A percentile compares a stretch with the other conserved stretches of the same genome.
These are phyloP conservation scores for Dolichoris vasculosae DNA, from an alignment of 1,140 invertebrate species.

Conservation along the genomic window DNA sequence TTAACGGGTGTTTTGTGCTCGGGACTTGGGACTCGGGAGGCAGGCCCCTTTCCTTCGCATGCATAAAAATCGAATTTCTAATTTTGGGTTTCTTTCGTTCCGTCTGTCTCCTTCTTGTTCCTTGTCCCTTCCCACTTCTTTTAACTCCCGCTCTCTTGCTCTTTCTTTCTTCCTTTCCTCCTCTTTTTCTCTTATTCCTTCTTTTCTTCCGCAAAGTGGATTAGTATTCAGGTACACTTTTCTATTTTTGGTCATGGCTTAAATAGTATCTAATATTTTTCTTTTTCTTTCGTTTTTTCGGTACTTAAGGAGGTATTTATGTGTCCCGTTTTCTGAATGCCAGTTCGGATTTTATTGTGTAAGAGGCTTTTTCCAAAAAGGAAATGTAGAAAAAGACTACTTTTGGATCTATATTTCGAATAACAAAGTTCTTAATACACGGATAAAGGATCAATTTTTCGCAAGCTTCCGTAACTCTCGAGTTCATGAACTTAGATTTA, in stretches of 20 bases:
- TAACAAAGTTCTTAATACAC: background rate
- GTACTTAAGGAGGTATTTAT: conserved; percentile 22
- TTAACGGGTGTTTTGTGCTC: conserved; percentile 21
- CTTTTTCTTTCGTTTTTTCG: conserved; percentile 29
- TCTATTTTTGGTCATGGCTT: conserved; percentile 32
- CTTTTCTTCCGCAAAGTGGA: conserved; percentile 39
- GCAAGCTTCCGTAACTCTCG: background rate
- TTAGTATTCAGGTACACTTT: conserved; percentile 50
- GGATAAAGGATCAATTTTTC: conserved; percentile 8
- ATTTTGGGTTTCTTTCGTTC: conserved; percentile 44
- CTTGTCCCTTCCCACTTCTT: background rate
- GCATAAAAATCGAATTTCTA: conserved; percentile 49
- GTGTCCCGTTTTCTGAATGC: conserved; percentile 5
- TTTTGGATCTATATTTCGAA: background rate
- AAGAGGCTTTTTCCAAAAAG: conserved; percentile 2
- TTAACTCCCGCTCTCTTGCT: background rate
- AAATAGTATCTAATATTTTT: conserved; percentile 48
- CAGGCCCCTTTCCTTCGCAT: background rate
- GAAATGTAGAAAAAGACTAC: background rate
- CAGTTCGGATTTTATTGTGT: conserved; percentile 12
- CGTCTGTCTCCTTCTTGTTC: background rate
- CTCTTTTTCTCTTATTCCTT: background rate
- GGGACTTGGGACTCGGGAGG: background rate
- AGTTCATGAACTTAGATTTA: conserved; percentile 3
- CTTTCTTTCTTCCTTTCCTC: too few species aligned